Conservation (phyloP, 2,888 invertebrate genomes). For the Drosophila testacea region DNA sequence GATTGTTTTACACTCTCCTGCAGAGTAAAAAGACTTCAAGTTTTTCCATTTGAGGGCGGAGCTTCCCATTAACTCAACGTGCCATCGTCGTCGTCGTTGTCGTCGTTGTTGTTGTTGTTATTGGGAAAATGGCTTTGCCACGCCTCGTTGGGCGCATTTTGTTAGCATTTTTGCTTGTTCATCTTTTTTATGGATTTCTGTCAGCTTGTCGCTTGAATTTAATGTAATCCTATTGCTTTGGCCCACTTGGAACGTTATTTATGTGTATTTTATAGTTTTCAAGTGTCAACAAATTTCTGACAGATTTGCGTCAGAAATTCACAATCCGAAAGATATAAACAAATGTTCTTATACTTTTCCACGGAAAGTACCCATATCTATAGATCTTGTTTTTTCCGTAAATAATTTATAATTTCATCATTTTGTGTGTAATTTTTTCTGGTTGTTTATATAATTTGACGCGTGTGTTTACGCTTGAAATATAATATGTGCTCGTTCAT, state of each 20-base stretch:
- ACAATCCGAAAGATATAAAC: constrained; percentile 1
- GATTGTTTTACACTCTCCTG: constrained; percentile 70
- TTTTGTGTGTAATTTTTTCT: constrained; percentile 17
- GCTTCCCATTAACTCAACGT: constrained; percentile 39
- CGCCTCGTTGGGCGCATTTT: constrained; percentile 19
- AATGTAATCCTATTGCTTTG: constrained; percentile 28
- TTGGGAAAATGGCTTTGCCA: constrained; percentile 34
- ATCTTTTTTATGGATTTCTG: constrained; percentile 47
- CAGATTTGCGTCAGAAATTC: constrained; percentile 51
- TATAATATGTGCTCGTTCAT: constrained; percentile 13
- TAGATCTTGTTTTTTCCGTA: neutral
- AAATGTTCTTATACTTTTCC: constrained; percentile 20
- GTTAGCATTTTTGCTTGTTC: constrained; percentile 12
- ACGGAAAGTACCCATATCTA: neutral
- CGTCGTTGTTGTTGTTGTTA: constrained; percentile 25
- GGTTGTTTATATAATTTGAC: constrained; percentile 20
- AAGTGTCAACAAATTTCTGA: constrained; percentile 48
- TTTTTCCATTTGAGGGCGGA: constrained; percentile 49
- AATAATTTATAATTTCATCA: constrained; percentile 26
- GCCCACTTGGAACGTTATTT: constrained; percentile 38
- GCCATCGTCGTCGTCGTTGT: constrained; percentile 26
- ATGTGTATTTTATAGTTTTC: constrained; percentile 31
- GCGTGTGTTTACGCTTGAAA: constrained; percentile 31
- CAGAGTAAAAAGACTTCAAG: constrained; percentile 49
- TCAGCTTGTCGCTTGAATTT: constrained; percentile 31